A percentile compares a stretch with the other conserved stretches of the same genome.
Conservation (phyloP, 2,797 vertebrate species). For the Falco biarmicus region DNA sequence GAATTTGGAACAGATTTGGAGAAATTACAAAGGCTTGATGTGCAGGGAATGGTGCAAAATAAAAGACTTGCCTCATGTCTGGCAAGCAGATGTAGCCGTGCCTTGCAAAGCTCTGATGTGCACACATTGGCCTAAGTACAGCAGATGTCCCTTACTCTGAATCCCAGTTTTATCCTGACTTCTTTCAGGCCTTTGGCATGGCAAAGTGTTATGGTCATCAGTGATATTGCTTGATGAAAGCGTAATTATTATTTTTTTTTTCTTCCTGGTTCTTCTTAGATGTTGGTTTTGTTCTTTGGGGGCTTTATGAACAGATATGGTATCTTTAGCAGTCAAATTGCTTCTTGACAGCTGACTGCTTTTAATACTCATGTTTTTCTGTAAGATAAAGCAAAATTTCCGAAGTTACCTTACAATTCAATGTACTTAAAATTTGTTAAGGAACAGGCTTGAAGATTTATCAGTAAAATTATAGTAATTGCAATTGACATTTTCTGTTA, state of each 20-base stretch:
- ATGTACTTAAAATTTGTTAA: not conserved
- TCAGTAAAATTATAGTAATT: not conserved
- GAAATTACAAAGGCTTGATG: not conserved
- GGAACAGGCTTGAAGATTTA: not conserved
- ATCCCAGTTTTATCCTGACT: not conserved
- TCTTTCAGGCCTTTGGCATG: not conserved
- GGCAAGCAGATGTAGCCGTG: not conserved
- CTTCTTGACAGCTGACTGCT: not conserved
- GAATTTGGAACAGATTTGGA: not conserved
- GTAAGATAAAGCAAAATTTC: not conserved
- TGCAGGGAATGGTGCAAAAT: not conserved
- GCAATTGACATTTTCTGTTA: not conserved
- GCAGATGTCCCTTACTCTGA: not conserved
- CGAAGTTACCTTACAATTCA: not conserved
- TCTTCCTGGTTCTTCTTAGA: not conserved
- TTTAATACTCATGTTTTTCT: not conserved
- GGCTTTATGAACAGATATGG: fast-evolving
- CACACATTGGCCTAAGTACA: fast-evolving
- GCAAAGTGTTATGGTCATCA: not conserved
- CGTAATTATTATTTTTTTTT: no score
- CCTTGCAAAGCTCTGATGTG: not conserved
- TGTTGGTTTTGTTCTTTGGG: not conserved
- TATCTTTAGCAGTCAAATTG: not conserved
- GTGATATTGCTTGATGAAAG: not conserved
- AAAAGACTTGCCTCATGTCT: not conserved